Conservation (phyloP, 2,888 invertebrate species). For the Drosophila aldrichi region DNA sequence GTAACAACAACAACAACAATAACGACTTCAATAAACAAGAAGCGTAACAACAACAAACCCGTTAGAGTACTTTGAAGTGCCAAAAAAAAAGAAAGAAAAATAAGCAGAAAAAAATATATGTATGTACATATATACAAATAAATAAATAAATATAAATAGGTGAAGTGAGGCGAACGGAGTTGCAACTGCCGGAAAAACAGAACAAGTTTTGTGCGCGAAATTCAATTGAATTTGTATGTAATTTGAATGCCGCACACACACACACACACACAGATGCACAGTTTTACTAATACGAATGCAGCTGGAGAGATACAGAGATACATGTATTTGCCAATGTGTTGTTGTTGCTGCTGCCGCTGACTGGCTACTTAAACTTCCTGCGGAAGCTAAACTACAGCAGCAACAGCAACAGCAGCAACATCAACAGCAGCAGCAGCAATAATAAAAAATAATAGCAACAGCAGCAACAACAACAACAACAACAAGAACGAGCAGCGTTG, state of each 20-base stretch:
- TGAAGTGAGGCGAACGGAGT: constrained; percentile 23
- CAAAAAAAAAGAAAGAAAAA: constrained; percentile 22
- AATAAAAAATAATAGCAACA: constrained; percentile 38
- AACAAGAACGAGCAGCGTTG: constrained; percentile 23
- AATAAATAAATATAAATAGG: constrained; percentile 51
- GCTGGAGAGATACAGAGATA: constrained; percentile 37
- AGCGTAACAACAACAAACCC: constrained; percentile 44
- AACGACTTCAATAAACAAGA: constrained; percentile 29
- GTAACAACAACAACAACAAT: constrained; percentile 17
- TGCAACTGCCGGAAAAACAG: constrained; percentile 40
- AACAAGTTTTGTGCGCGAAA: constrained; percentile 64
- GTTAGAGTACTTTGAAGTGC: constrained; percentile 69
- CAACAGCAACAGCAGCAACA: constrained; percentile 25
- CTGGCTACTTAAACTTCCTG: constrained; percentile 76
- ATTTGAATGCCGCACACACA: constrained; percentile 47
- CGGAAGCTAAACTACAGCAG: constrained; percentile 69
- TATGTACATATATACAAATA: background rate
- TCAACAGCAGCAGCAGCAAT: constrained; percentile 43
- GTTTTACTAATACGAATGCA: constrained; percentile 11
- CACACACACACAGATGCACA: constrained; percentile 18
- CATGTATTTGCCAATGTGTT: constrained; percentile 26
- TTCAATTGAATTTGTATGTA: constrained; percentile 69
- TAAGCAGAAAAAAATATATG: background rate
- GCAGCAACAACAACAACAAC: constrained; percentile 8
- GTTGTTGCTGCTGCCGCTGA: constrained; percentile 40